phyloP scores from a whole-genome alignment of 2,797 vertebrate genomes.

The Pseudochaenichthys georgianus region DNA sequence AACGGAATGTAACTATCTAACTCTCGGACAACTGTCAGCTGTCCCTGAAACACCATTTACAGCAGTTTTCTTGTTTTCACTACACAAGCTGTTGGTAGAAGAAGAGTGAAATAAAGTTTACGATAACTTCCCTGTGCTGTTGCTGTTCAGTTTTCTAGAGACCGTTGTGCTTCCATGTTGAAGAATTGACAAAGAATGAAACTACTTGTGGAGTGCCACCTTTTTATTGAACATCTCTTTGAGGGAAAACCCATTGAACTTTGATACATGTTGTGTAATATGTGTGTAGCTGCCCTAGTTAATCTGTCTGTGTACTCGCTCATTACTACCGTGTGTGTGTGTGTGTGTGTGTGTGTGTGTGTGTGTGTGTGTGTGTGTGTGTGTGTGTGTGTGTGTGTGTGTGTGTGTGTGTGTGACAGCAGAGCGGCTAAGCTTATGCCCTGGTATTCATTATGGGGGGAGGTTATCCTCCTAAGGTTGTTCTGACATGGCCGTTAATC shows the following conservation, averaged over 20 bases:
- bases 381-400: slow-evolving; percentile 6
- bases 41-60: no score
- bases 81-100: no score
- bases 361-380: no score
- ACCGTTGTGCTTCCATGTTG: background rate
- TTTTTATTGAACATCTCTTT: background rate
- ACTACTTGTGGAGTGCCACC: background rate
- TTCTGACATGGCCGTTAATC: slow-evolving; percentile 78
- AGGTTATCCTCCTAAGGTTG: slow-evolving; percentile 79
- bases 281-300: slow-evolving; percentile 3
- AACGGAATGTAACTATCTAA: no score
- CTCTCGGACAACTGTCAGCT: no score
- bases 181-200: background rate
- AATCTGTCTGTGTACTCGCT: slow-evolving; percentile 24
- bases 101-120: no score
- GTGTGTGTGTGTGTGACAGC: slow-evolving; percentile 38
- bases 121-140: no score
- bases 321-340: no score
- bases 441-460: slow-evolving; percentile 70
- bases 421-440: slow-evolving; percentile 64
- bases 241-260: background rate
- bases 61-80: no score
- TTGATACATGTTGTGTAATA: background rate
- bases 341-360: no score
- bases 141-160: background rate